Percentiles rank a stretch among this genome's conserved stretches.
Evolutionary conservation across 2,797 vertebrate species (phyloP).

Genomic region (Arremon aurantiirostris): DNA sequence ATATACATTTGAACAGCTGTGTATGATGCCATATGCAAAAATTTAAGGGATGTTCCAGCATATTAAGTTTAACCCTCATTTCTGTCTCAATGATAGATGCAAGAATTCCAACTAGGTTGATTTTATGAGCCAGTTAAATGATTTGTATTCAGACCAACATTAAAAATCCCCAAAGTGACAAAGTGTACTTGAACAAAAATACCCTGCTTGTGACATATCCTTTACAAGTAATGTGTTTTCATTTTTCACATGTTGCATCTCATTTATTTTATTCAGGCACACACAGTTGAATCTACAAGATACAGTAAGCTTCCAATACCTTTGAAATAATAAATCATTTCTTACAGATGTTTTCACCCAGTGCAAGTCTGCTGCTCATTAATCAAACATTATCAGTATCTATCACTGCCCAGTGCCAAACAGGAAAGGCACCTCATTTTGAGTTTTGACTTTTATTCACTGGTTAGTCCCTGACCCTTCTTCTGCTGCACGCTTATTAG

Average conservation of each 20-base stretch:
- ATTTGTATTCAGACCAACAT: conserved; percentile 81
- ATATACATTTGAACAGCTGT: conserved; percentile 41
- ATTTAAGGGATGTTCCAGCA: conserved; percentile 73
- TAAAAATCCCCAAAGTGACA: conserved; percentile 78
- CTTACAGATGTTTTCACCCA: conserved; percentile 80
- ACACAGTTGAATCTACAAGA: conserved; percentile 80
- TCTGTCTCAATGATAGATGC: conserved; percentile 78
- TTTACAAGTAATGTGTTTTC: conserved; percentile 82
- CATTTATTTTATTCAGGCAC: conserved; percentile 84
- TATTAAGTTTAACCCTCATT: conserved; percentile 79
- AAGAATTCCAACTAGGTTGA: conserved; percentile 76
- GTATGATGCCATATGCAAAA: conserved; percentile 64
- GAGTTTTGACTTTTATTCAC: conserved; percentile 78
- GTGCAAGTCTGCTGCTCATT: conserved; percentile 79
- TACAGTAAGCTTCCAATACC: conserved; percentile 77
- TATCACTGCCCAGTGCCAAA: conserved; percentile 75
- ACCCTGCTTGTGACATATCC: conserved; percentile 77
- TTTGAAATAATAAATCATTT: conserved; percentile 88
- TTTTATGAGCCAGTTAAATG: conserved; percentile 79
- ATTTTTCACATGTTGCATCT: conserved; percentile 88
- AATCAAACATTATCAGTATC: conserved; percentile 87
- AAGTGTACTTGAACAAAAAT: conserved; percentile 81
- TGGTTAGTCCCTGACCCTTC: conserved; percentile 72
- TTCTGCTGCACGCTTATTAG: conserved; percentile 34
- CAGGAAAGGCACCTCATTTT: conserved; percentile 72